Base-by-base conservation (phyloP, 1,140 invertebrate species). In the Ceratina australensis region DNA sequence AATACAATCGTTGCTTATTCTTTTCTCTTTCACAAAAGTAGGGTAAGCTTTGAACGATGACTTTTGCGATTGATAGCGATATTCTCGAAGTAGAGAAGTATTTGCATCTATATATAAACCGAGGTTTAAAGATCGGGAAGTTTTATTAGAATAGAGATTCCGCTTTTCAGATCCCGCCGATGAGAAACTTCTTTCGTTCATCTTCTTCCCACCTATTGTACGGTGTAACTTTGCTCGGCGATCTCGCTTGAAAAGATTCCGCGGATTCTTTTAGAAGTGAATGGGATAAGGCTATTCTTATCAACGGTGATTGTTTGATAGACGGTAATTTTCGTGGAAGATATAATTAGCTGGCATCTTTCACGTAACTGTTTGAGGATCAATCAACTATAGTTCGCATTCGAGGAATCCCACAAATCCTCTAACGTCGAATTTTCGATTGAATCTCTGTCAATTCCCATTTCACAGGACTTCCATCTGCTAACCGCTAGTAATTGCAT, bases 321-420 rank as follows among this genome's bases (percentile, higher is more conserved):
- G 63, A 15, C 18, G 63, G 28, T 7, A 69, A 24, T 18, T 69
- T 47, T 18, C 12, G 20, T 10, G 2, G 20, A 16, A 15, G 42
- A 15, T 42, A 42, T 42, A 42, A 42, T 42, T 42, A 42, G 5
- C 33, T 42, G 5, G 10, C 10, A 42, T 0, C 7, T 42, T 42
- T 42, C 33, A 42, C 5, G 33, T 42, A 5, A 42, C 33, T 10
- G 33, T 2, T 42, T 42, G 3, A 42, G 10, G 81, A 67, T 78
- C 79, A 50, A 66, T 59, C 73, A 81, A 82, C 73, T 72, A 67
- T 47, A 63, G 49, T 63, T 72, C 52, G 52, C 66, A 78, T 82
- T 78, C 74, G 63, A 18, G 28, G 60, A 65, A 82, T 82, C 81
- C 67, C 73, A 68, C 54, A 64, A 54, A 78, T 78, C 63, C 72